Evolutionary conservation across 2,888 invertebrate species (phyloP), one percentile per base, ranked within the genome.

Genomic region (Orchesella flavescens): DNA sequence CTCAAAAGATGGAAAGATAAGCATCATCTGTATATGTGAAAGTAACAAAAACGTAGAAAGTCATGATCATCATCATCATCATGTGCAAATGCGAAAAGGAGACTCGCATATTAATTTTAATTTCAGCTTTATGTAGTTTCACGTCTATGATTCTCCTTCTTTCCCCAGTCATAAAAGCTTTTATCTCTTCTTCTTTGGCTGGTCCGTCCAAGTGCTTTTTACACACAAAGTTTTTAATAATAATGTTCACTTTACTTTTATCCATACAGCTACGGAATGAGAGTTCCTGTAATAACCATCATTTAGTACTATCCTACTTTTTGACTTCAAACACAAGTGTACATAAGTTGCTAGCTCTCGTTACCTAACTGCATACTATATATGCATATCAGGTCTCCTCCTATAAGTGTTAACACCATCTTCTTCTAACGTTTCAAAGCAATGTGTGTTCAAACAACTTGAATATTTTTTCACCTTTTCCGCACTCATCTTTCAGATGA

Each of bases 21-120:
- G 19, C 21, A 49, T 49, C 46, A 44, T 17, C n/a, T 68, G 19
- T 69, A 10, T 44, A 66, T 49, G 49, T n/a, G 10, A n/a, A 15
- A 15, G 49, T 49, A 49, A 49, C n/a, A 49, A 12, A 49, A 49
- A 49, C 12, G 49, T 49, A 34, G 49, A 49, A 44, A 49, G 49
- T 49, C 49, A 34, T 34, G 34, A 34, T 34, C 34, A 34, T 49
- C 49, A 49, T 49, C 49, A 49, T 65, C 65, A 44, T 44, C 65
- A 65, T 63, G 63, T 63, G 63, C 23, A 65, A 65, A 65, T 65
- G 44, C 4, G 65, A 44, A 65, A 65, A 65, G 65, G 65, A 65
- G 65, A 65, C 65, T 34, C 65, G 65, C 65, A 65, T 65, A 65
- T 65, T 65, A 65, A 65, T 65, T 65, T 65, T 65, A 65, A 65